Evolutionary conservation across 1,140 invertebrate genomes (phyloP), one percentile per base, ranked within the genome.

Genomic region (Parasteatoda tepidariorum): DNA sequence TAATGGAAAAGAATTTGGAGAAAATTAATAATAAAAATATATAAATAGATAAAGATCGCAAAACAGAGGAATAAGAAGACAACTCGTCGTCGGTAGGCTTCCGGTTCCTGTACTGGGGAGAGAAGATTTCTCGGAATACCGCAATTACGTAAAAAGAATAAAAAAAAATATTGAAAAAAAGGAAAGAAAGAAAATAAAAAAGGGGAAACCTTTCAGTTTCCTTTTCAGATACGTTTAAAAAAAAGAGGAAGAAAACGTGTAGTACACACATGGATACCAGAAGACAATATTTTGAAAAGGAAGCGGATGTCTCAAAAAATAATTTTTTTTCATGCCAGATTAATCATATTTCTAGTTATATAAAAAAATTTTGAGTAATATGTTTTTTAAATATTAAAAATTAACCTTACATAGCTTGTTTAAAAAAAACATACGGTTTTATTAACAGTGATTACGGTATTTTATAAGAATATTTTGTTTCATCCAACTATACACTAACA

Each of bases 221-320:
- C 66, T 68, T n/a, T n/a, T 34, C 66, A 24, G 66, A 68, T 68
- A 48, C 4, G 33, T 41, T 68, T 68, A 24, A 38, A n/a, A n/a
- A n/a, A n/a, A n/a, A n/a, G n/a, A n/a, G 34, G 26, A 68, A 48
- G 11, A 34, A 68, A 68, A 68, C 41, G 33, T 68, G 26, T 41
- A 24, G 33, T 11, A 24, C 41, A 33, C 66, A 68, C 66, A 34
- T 68, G 66, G 66, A 41, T 24, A 24, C 66, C 66, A 68, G 66
- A 68, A 68, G 34, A 68, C 18, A 30, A 6, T 5, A 41, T 68
- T 68, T 34, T 68, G 33, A 48, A n/a, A 13, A 68, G 66, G 66
- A 68, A 68, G 28, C 66, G 66, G 66, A 68, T 68, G 66, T 68
- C 38, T 41, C 15, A 66, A 66, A 31, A 33, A 15, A 28, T 31